Evolutionary conservation across 2,888 invertebrate genomes (phyloP).

Genomic region (Hirtodrosophila trivittata): DNA sequence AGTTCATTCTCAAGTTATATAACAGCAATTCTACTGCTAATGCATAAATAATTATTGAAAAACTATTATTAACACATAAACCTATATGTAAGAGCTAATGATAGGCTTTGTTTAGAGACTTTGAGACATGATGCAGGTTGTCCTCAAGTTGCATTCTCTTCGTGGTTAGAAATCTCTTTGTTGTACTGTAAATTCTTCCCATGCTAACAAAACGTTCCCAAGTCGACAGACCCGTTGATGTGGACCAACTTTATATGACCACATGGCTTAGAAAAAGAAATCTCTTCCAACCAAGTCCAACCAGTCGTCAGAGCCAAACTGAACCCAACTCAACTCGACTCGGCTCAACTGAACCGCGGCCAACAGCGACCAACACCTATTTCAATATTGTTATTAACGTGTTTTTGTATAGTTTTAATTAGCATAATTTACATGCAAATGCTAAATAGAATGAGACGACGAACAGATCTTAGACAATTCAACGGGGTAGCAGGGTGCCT

Average conservation of each 20-base stretch:
- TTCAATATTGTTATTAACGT: slow-evolving; percentile 68
- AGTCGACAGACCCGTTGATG: slow-evolving; percentile 11
- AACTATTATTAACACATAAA: background rate
- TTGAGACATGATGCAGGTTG: no score
- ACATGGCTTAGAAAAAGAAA: slow-evolving; percentile 39
- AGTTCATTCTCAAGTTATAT: no score
- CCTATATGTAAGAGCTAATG: slow-evolving; percentile 8
- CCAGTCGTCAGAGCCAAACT: slow-evolving; percentile 10
- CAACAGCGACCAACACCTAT: slow-evolving; percentile 56
- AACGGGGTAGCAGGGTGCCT: background rate
- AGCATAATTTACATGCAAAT: slow-evolving; percentile 74
- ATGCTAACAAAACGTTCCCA: background rate
- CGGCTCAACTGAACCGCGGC: slow-evolving; percentile 1
- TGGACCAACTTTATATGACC: slow-evolving; percentile 40
- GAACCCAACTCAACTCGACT: slow-evolving; percentile 1
- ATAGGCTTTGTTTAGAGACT: no score
- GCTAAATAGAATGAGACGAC: slow-evolving; percentile 65
- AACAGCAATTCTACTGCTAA: no score
- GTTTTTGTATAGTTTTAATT: slow-evolving; percentile 74
- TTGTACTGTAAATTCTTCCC: background rate
- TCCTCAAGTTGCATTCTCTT: background rate
- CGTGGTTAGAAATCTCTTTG: background rate
- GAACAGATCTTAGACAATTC: background rate
- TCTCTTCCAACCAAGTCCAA: slow-evolving; percentile 39
- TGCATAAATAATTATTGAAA: background rate